These are phyloP conservation scores for Tenrec ecaudatus DNA, from an alignment of 2,113 vertebrate genomes.

Conservation along the genomic window DNA sequence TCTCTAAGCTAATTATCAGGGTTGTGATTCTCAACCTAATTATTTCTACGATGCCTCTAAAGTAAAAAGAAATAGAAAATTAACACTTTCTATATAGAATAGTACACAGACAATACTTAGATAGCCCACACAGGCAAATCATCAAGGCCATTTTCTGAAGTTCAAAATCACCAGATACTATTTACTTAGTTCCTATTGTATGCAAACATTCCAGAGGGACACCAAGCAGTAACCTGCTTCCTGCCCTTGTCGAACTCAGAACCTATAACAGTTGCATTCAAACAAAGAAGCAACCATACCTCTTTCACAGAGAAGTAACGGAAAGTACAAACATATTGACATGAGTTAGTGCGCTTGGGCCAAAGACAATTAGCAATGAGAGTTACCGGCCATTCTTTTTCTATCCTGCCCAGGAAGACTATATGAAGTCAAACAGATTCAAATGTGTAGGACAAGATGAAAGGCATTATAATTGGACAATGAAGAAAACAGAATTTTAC, in stretches of 20 bases:
- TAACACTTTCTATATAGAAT: slow-evolving; percentile 86
- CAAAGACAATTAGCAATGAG: background rate
- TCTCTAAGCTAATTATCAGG: slow-evolving; percentile 90
- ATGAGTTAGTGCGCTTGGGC: background rate
- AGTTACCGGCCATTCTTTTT: background rate
- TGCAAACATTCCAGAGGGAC: background rate
- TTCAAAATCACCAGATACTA: slow-evolving; percentile 47
- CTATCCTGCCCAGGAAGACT: slow-evolving; percentile 26
- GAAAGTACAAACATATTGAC: background rate
- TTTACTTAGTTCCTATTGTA: slow-evolving; percentile 7
- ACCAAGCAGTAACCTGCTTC: background rate
- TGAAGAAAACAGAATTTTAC: background rate
- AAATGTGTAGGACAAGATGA: background rate
- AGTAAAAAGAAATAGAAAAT: slow-evolving; percentile 85
- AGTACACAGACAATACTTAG: slow-evolving; percentile 66
- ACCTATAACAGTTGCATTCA: background rate
- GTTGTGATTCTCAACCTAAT: slow-evolving; percentile 89
- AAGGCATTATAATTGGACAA: background rate
- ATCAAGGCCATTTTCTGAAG: slow-evolving; percentile 16
- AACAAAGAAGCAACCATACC: background rate
- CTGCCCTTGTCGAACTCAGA: background rate
- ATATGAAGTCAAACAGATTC: background rate
- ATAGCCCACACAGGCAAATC: slow-evolving; percentile 33
- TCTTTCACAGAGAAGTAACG: background rate
- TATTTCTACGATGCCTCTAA: slow-evolving; percentile 85